Conservation (phyloP, 2,888 invertebrate genomes). For the Malacosoma neustria region DNA sequence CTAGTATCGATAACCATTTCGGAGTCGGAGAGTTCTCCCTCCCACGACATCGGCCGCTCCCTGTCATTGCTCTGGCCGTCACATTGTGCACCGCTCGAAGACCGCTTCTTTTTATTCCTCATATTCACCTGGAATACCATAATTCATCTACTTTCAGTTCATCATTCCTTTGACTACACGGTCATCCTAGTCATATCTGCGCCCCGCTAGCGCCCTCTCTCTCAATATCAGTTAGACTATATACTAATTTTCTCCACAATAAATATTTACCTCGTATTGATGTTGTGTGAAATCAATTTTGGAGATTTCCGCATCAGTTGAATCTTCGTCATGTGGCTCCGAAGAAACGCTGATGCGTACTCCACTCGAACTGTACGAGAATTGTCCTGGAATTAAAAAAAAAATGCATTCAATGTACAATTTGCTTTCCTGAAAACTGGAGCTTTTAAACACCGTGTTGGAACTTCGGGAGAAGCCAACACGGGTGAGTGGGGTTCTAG, state of each 20-base stretch:
- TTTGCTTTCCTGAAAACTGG: no score
- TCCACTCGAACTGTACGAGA: constrained; percentile 67
- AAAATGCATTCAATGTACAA: not conserved
- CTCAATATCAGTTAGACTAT: no score
- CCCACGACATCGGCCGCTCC: constrained; percentile 93
- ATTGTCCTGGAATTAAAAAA: constrained; percentile 45
- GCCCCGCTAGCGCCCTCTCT: no score
- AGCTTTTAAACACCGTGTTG: no score
- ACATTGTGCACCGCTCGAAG: constrained; percentile 61
- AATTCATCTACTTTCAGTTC: no score
- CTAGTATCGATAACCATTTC: constrained; percentile 77
- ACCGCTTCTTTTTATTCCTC: constrained; percentile 78
- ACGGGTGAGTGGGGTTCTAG: no score
- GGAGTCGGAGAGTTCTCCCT: constrained; percentile 93
- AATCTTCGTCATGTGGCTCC: constrained; percentile 78
- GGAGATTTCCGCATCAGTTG: constrained; percentile 85
- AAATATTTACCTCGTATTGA: constrained; percentile 63
- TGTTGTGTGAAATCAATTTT: constrained; percentile 82
- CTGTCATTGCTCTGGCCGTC: constrained; percentile 50
- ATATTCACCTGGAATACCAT: constrained; percentile 75
- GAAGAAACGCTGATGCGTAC: constrained; percentile 75
- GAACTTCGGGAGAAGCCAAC: no score
- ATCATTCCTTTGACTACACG: no score
- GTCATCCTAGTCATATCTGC: no score
- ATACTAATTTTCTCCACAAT: no score